Conservation (phyloP, 1,140 invertebrate genomes). For the Drosophila kurseongensis region DNA sequence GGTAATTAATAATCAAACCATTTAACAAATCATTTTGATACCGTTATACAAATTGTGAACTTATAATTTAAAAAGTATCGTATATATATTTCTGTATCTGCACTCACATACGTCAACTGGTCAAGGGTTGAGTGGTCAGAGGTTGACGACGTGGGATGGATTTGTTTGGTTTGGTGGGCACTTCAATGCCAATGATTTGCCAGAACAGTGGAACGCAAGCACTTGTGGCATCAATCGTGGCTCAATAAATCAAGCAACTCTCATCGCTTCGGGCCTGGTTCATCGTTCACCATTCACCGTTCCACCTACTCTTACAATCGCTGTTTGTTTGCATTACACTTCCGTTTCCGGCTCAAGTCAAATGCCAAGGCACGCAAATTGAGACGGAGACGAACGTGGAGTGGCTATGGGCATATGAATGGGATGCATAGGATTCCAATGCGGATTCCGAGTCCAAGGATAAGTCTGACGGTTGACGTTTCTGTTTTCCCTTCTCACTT, state of each 20-base stretch:
- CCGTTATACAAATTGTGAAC: neutral
- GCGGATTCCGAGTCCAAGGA: slow-evolving; percentile 31
- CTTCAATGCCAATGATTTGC: slow-evolving; percentile 59
- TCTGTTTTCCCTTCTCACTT: slow-evolving; percentile 30
- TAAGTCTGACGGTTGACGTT: slow-evolving; percentile 42
- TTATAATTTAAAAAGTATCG: neutral
- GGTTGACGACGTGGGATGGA: slow-evolving; percentile 11
- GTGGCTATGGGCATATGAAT: slow-evolving; percentile 3
- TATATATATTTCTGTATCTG: slow-evolving; percentile 1
- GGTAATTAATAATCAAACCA: too few relatives aligned
- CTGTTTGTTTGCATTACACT: slow-evolving; percentile 62
- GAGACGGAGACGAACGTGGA: slow-evolving; percentile 30
- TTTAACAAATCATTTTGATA: too few relatives aligned
- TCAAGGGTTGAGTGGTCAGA: slow-evolving; percentile 25
- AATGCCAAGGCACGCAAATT: slow-evolving; percentile 63
- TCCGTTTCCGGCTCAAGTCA: slow-evolving; percentile 63
- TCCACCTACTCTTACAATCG: slow-evolving; percentile 10
- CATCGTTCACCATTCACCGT: slow-evolving; percentile 4
- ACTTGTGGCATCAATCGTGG: slow-evolving; percentile 65
- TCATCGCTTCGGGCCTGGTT: slow-evolving; percentile 39
- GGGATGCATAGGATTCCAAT: slow-evolving; percentile 7
- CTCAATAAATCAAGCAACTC: slow-evolving; percentile 63
- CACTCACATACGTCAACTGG: slow-evolving; percentile 20
- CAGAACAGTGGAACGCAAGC: slow-evolving; percentile 53
- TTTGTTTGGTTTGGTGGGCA: slow-evolving; percentile 36